Conservation (phyloP, 2,113 vertebrate genomes). For the Xenopus tropicalis region DNA sequence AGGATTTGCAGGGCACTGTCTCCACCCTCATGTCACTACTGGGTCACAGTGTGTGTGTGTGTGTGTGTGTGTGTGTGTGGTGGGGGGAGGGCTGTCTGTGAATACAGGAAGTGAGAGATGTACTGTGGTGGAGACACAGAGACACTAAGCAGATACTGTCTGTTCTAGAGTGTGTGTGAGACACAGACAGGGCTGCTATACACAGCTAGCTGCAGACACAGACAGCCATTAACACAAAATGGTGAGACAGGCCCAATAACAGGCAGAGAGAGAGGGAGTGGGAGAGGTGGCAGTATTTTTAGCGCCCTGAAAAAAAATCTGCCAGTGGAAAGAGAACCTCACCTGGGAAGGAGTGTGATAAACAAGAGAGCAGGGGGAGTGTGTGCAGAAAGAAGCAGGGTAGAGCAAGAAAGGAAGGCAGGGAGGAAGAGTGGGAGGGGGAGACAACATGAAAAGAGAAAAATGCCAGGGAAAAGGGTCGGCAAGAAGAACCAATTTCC, state of each 20-base stretch:
- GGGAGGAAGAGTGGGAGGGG: not conserved
- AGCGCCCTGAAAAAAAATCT: too few species aligned
- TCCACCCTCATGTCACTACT: conserved; percentile 4
- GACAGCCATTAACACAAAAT: too few species aligned
- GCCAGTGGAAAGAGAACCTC: too few species aligned
- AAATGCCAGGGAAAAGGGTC: not conserved
- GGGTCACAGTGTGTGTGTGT: not conserved
- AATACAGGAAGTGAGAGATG: conserved; percentile 18
- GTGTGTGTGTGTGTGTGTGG: not conserved
- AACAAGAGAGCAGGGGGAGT: not conserved
- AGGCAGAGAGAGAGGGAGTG: not conserved
- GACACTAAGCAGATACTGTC: not conserved
- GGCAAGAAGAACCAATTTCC: not conserved
- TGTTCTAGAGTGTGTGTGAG: too few species aligned
- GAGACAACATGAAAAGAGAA: not conserved
- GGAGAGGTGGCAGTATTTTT: too few species aligned
- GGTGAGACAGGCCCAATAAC: not conserved
- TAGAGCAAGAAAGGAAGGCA: not conserved
- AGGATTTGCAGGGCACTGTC: not conserved
- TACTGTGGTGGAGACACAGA: conserved; percentile 3
- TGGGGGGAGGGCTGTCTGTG: not conserved
- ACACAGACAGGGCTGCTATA: not conserved
- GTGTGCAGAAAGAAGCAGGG: not conserved
- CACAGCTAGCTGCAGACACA: not conserved
- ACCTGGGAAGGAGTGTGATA: not conserved